These are phyloP conservation scores for Drosophila erecta DNA, from an alignment of 1,140 invertebrate species.

Conservation along the genomic window DNA sequence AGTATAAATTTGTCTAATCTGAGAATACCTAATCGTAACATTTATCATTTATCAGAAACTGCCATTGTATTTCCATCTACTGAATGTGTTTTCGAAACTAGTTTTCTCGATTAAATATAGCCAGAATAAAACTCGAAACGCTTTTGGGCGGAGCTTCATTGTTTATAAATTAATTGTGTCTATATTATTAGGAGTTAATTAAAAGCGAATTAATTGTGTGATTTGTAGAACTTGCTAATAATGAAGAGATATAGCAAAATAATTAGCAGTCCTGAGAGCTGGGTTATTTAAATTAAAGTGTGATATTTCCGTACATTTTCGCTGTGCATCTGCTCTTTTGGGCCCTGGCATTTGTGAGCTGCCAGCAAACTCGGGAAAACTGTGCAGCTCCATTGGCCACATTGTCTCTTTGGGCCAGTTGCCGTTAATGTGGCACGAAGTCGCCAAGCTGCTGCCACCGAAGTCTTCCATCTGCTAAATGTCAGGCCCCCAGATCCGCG, in stretches of 20 bases:
- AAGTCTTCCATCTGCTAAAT: constrained; percentile 35
- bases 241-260: constrained; percentile 7
- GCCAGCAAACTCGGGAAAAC: constrained; percentile 15
- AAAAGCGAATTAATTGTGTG: constrained; percentile 8
- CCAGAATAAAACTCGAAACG: not conserved
- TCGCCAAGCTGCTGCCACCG: constrained; percentile 22
- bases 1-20: not conserved
- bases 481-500: constrained; percentile 27
- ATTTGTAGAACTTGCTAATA: constrained; percentile 1
- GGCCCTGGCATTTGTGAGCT: constrained; percentile 25
- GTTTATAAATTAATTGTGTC: constrained; percentile 11
- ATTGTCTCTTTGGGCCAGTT: constrained; percentile 41
- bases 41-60: constrained; percentile 13
- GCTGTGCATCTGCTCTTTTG: constrained; percentile 32
- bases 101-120: constrained; percentile 15
- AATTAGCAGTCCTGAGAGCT: not conserved
- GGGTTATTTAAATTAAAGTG: not conserved
- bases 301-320: not conserved
- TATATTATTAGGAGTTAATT: constrained; percentile 14
- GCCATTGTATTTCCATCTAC: not conserved
- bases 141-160: constrained; percentile 13
- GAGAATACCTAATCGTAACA: constrained; percentile 6
- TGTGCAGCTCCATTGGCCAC: constrained; percentile 21
- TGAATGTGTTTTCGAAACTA: constrained; percentile 2
- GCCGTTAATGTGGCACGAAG: constrained; percentile 53